Evolutionary conservation across 2,797 vertebrate genomes (phyloP).

Genomic region (Phataginus tricuspis): DNA sequence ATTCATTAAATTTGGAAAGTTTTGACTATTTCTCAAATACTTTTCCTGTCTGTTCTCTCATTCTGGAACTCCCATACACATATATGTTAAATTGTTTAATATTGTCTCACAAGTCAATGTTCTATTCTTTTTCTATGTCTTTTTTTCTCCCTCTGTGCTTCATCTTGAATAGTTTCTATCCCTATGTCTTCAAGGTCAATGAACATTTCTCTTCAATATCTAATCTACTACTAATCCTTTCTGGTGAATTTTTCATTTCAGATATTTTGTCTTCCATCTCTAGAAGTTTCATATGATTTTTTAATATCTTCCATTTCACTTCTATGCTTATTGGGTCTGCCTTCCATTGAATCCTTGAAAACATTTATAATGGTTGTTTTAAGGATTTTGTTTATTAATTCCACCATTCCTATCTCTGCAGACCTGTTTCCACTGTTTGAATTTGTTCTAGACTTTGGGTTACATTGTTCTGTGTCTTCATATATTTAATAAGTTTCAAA

Average conservation of each 20-base stretch:
- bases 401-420: background rate
- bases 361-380: background rate
- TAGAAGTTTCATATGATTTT: background rate
- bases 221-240: background rate
- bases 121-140: background rate
- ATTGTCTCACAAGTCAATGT: background rate
- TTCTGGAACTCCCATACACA: background rate
- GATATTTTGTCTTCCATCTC: background rate
- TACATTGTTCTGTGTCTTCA: background rate
- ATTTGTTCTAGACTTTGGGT: background rate
- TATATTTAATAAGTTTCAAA: background rate
- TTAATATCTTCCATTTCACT: background rate
- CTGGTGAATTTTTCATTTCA: background rate
- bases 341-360: background rate
- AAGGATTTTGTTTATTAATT: background rate
- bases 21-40: background rate
- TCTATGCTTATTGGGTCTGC: background rate
- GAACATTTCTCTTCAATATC: background rate
- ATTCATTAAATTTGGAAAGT: slow-evolving; percentile 1
- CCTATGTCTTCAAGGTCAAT: background rate
- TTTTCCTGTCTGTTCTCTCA: background rate
- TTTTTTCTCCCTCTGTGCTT: background rate
- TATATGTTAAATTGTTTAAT: background rate
- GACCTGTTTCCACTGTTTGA: background rate
- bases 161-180: background rate